Evolutionary conservation across 2,113 vertebrate genomes (phyloP), one percentile per base, ranked within the genome.

Genomic region (Ciconia maguari): DNA sequence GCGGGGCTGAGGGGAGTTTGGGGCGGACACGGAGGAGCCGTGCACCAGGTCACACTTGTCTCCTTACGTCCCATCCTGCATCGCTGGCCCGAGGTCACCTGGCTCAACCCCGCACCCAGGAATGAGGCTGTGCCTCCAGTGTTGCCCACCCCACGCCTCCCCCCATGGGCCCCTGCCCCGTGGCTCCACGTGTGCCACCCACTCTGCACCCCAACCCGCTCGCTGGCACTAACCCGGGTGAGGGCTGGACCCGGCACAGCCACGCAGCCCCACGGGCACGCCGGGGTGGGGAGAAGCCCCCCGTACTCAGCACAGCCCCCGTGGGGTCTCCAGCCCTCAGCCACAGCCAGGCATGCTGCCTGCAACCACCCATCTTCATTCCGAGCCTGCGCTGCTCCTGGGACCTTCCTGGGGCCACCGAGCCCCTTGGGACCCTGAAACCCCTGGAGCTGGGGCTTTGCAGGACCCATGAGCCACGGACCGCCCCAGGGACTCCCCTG

Each of bases 331-430:
- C 51, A 91, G 61, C 16, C 46, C 42, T 62, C 3, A 6, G 46
- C 15, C 70, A n/a, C 46, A 58, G 46, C 51, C 0, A 0, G 34
- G 29, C 65, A 42, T 0, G 0, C n/a, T 91, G 68, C 46, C 60
- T 17, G 1, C 29, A 38, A 9, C 6, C 80, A 70, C 65, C 27
- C 16, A 3, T 5, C 36, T 27, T 52, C 6, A 0, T 9, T 21
- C 48, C 0, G 3, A 76, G 26, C 49, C 54, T 13, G 9, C 0
- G 3, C 49, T 15, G 44, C 79, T 74, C 22, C 61, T 41, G 34
- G 34, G 42, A 69, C 54, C 36, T 32, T 32, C 41, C 6, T 0
- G 5, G 16, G 64, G 36, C 5, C 60, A 57, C 8, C 2, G 48
- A 78, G 77, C 29, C 34, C 60, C 49, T 29, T 1, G 2, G 42